phyloP scores from a whole-genome alignment of 2,888 invertebrate species.

The Agonopterix alstromeriana region DNA sequence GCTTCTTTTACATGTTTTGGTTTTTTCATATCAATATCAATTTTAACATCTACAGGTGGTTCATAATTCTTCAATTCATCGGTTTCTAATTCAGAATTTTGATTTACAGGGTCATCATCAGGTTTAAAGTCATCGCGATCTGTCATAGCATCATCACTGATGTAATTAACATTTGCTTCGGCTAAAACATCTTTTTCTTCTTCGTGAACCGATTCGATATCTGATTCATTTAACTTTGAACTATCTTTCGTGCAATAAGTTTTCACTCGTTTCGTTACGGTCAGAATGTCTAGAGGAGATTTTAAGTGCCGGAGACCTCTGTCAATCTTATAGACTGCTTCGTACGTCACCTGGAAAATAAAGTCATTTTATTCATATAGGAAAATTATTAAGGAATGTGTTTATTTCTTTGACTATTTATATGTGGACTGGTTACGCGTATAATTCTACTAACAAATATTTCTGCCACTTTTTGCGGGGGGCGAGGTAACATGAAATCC shows the following conservation, averaged over 20 bases:
- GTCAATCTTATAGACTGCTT: slow-evolving; percentile 17
- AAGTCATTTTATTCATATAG: not conserved
- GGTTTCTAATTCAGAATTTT: not conserved
- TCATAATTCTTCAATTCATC: not conserved
- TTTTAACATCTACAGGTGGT: not conserved
- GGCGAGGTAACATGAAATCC: too few species aligned
- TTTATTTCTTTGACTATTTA: too few species aligned
- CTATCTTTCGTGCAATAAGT: slow-evolving; percentile 19
- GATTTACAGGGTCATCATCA: slow-evolving; percentile 1
- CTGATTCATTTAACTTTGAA: slow-evolving; percentile 4
- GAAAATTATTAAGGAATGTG: too few species aligned
- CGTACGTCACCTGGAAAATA: slow-evolving; percentile 18
- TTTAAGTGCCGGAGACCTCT: slow-evolving; percentile 10
- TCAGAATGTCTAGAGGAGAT: slow-evolving; percentile 29
- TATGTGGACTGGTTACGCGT: too few species aligned
- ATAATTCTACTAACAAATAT: too few species aligned
- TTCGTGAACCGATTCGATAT: slow-evolving; percentile 4
- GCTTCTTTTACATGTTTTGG: not conserved
- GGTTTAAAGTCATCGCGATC: slow-evolving; percentile 2
- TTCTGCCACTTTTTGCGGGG: too few species aligned
- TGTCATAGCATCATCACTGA: slow-evolving; percentile 2
- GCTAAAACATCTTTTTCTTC: slow-evolving; percentile 15
- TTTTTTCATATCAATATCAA: not conserved
- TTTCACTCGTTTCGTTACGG: slow-evolving; percentile 23
- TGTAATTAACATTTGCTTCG: slow-evolving; percentile 9